These are phyloP conservation scores for Acipenser ruthenus DNA, from an alignment of 2,797 vertebrate species.

Conservation along the genomic window DNA sequence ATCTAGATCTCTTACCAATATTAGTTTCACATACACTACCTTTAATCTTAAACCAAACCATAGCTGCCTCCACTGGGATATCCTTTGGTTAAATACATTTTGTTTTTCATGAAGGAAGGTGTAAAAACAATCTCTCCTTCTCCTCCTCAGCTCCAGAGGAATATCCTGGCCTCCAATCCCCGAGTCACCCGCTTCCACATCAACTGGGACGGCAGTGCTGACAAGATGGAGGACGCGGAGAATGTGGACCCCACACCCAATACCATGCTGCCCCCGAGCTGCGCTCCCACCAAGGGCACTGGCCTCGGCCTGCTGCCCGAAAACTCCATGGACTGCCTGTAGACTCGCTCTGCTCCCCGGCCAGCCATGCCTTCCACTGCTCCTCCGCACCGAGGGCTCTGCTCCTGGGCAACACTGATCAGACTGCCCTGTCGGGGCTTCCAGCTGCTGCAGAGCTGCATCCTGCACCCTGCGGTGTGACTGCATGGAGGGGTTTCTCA, in stretches of 20 bases:
- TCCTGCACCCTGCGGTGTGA: not conserved
- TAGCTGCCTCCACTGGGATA: too few species aligned
- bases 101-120: too few species aligned
- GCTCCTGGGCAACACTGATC: not conserved
- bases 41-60: too few species aligned
- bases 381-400: not conserved
- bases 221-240: constrained; percentile 78
- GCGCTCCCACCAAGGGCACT: constrained; percentile 66
- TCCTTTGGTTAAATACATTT: too few species aligned
- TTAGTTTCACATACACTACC: too few species aligned
- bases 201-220: constrained; percentile 79
- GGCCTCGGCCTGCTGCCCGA: constrained; percentile 70
- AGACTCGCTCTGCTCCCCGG: constrained; percentile 38
- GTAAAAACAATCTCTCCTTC: not conserved
- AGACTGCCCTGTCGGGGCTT: not conserved
- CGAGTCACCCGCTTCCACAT: constrained; percentile 91
- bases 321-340: constrained; percentile 90
- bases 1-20: too few species aligned
- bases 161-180: constrained; percentile 84
- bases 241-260: constrained; percentile 74
- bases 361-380: constrained; percentile 22
- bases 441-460: not conserved
- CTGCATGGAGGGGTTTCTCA: not conserved
- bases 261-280: constrained; percentile 64
- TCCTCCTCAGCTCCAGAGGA: constrained; percentile 73